Evolutionary conservation across 1,140 invertebrate genomes (phyloP), one percentile per base, ranked within the genome.

Genomic region (Bacillus rossius): DNA sequence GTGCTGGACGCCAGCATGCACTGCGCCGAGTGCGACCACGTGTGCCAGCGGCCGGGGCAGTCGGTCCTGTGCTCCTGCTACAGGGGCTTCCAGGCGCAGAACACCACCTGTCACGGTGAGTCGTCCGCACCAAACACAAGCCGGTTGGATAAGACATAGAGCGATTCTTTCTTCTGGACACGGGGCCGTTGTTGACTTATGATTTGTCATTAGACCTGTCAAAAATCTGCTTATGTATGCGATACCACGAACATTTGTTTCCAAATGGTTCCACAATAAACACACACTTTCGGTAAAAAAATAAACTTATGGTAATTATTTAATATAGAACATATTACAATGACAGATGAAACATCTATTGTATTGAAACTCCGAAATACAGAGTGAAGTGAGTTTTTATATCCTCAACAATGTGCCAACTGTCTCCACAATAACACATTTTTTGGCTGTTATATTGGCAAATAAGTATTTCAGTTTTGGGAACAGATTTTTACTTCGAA

Each of bases 11-110:
- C 62, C 8, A 67, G 67, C 38, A 68, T 67, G 37, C 67, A 65
- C 45, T 75, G 75, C 45, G 61, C 40, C 7, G 25, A 38, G 51
- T 67, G 55, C 63, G 73, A 79, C 55, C 75, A 80, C 38, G 62
- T 73, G 37, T 82, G 80, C 63, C 73, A 69, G 54, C 73, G 77
- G 61, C 69, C 73, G 57, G 67, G 73, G 61, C 75, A 75, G 16
- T 64, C 61, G 19, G 69, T 73, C 23, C 69, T 69, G 51, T 81
- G 79, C 54, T 72, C 67, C 23, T 82, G 80, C 67, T 72, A 71
- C 61, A 66, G 76, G 64, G 77, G 77, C 8, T 76, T 72, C 57
- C 63, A 64, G 26, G 42, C 68, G 23, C 67, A 75, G 17, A 70
- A 62, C 13, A 64, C 62, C 58, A 70, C 68, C 59, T 77, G 75